Conservation (phyloP, 53 echinoderm and acorn worm species). For the Hippasteria phrygiana region DNA sequence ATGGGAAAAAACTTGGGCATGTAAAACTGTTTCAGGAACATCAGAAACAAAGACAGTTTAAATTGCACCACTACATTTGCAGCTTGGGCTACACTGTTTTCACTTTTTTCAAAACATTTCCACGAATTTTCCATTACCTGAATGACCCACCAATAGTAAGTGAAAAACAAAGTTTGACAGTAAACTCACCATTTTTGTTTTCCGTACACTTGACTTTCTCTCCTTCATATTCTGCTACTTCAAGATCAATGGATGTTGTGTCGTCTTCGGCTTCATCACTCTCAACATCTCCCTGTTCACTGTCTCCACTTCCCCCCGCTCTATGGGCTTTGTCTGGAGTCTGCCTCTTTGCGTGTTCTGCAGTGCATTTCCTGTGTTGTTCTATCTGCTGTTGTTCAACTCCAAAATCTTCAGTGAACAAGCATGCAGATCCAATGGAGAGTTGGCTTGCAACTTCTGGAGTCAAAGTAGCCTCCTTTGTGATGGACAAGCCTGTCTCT, state of each 20-base stretch:
- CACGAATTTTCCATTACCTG: no score
- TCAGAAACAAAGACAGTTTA: no score
- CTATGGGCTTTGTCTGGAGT: not conserved
- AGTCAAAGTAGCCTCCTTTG: not conserved
- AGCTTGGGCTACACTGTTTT: no score
- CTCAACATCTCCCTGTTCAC: not conserved
- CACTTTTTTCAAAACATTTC: no score
- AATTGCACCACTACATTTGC: no score
- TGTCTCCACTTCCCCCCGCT: not conserved
- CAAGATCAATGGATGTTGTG: constrained; percentile 91
- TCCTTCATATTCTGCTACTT: constrained; percentile 55
- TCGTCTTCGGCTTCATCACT: constrained; percentile 28
- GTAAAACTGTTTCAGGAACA: no score
- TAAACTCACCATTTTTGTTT: constrained; percentile 22
- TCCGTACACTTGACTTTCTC: constrained; percentile 54
- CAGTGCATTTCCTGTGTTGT: not conserved
- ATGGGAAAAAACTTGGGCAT: no score
- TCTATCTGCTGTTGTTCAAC: not conserved
- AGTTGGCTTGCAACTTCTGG: not conserved
- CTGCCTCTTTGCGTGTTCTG: not conserved
- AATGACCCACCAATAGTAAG: no score
- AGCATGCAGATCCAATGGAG: not conserved
- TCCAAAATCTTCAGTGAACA: constrained; percentile 21
- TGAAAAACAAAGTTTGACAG: no score
- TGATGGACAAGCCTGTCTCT: not conserved